Conservation (phyloP, 1,140 invertebrate species). For the Drosophila tsacasi region DNA sequence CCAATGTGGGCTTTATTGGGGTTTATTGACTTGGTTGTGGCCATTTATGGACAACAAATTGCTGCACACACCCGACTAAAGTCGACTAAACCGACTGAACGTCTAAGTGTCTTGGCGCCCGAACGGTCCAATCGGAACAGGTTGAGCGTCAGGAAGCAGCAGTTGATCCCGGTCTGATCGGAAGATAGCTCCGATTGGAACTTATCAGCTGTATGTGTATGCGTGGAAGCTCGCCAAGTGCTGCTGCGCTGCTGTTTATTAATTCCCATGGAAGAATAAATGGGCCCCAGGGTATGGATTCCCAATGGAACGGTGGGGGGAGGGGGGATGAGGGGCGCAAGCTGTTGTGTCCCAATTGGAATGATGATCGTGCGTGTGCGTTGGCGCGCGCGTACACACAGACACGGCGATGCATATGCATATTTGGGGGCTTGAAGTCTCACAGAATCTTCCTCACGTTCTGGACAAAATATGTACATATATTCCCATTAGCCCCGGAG, state of each 20-base stretch:
- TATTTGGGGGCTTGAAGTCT: neutral
- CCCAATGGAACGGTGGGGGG: neutral
- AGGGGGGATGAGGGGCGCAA: too few relatives aligned
- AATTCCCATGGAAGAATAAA: constrained; percentile 1
- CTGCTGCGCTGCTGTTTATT: constrained; percentile 15
- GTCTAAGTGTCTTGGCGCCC: neutral
- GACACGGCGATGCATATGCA: constrained; percentile 8
- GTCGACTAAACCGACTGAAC: constrained; percentile 7
- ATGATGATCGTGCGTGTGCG: constrained; percentile 10
- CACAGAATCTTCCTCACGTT: constrained; percentile 18
- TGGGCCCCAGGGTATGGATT: neutral
- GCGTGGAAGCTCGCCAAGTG: constrained; percentile 41
- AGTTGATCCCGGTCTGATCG: constrained; percentile 19
- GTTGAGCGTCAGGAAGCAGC: constrained; percentile 21
- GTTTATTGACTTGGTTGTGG: constrained; percentile 70
- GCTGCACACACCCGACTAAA: constrained; percentile 55
- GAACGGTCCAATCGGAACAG: constrained; percentile 27
- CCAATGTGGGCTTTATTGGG: constrained; percentile 77
- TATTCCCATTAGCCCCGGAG: constrained; percentile 22
- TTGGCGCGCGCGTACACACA: constrained; percentile 14
- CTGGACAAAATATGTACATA: neutral
- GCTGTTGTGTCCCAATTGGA: constrained; percentile 18
- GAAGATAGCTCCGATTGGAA: constrained; percentile 10
- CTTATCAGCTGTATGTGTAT: constrained; percentile 14
- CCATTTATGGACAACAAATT: constrained; percentile 74